Evolutionary conservation across 1,140 invertebrate genomes (phyloP).

Genomic region (Temnothorax longispinosus): DNA sequence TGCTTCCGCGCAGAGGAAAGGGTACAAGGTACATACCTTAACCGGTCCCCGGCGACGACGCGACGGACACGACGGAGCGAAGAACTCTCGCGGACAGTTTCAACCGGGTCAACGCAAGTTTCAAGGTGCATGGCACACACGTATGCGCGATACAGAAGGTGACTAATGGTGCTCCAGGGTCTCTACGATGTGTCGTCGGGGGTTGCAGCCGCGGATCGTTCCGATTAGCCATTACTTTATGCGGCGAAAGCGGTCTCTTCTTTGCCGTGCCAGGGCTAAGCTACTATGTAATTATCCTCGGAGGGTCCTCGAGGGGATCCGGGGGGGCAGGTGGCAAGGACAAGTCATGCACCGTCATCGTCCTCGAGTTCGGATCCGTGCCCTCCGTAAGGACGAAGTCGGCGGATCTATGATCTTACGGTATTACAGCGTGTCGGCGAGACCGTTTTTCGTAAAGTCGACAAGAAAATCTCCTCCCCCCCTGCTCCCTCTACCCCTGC

Average conservation of each 20-base stretch:
- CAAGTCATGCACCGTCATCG: constrained; percentile 79
- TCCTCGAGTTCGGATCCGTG: constrained; percentile 66
- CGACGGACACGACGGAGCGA: neutral
- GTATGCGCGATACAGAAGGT: constrained; percentile 35
- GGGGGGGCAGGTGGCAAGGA: constrained; percentile 9
- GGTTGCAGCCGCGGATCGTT: constrained; percentile 27
- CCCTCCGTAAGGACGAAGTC: constrained; percentile 61
- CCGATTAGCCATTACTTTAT: constrained; percentile 82
- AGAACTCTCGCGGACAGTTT: neutral
- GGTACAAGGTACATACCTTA: neutral
- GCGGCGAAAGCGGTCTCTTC: constrained; percentile 78
- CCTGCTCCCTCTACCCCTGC: neutral
- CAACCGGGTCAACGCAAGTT: constrained; percentile 18
- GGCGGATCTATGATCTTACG: constrained; percentile 54
- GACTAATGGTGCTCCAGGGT: constrained; percentile 76
- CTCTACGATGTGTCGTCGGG: constrained; percentile 23
- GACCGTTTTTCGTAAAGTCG: constrained; percentile 42
- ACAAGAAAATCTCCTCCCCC: constrained; percentile 35
- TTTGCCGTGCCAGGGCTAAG: constrained; percentile 71
- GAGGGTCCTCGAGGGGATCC: constrained; percentile 76
- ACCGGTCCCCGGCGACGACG: neutral
- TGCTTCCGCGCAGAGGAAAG: constrained; percentile 45
- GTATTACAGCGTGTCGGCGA: constrained; percentile 36
- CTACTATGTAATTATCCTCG: constrained; percentile 84
- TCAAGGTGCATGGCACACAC: neutral